Conservation (phyloP, 1,140 invertebrate species). For the Drosophila paulistorum region DNA sequence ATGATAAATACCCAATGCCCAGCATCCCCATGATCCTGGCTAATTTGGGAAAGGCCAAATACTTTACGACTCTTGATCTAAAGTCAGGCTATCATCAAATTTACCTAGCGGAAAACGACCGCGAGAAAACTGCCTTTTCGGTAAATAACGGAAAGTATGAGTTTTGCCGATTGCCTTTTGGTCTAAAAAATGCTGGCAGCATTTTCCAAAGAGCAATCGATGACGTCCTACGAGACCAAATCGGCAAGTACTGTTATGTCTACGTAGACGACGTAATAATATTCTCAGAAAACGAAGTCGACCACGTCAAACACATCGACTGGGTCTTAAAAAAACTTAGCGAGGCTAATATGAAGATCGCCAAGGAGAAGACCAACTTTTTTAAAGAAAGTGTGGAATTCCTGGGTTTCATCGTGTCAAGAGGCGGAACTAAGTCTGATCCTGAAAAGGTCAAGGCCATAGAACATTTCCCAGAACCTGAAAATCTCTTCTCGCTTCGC, state of each 20-base stretch:
- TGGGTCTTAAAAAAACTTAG: too few relatives aligned
- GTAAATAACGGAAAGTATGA: slow-evolving; percentile 16
- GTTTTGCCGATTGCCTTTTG: slow-evolving; percentile 1
- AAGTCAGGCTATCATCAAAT: slow-evolving; percentile 9
- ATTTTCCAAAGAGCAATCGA: slow-evolving; percentile 1
- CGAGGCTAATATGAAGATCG: too few relatives aligned
- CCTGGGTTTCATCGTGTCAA: too few relatives aligned
- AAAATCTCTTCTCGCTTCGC: too few relatives aligned
- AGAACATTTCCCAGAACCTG: too few relatives aligned
- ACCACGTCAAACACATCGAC: neutral
- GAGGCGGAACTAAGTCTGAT: too few relatives aligned
- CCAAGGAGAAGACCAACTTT: too few relatives aligned
- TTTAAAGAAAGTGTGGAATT: too few relatives aligned
- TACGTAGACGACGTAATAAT: neutral
- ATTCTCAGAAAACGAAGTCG: neutral
- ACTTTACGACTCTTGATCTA: slow-evolving; percentile 3
- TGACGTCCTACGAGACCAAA: neutral
- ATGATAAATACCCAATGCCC: neutral
- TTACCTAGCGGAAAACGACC: slow-evolving; percentile 4
- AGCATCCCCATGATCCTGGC: too few relatives aligned
- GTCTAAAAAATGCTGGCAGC: neutral
- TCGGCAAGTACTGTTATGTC: neutral
- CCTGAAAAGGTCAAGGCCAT: too few relatives aligned
- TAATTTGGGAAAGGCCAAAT: too few relatives aligned
- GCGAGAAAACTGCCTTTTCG: slow-evolving; percentile 1